Percentiles rank a stretch among this genome's conserved stretches.
Evolutionary conservation across 2,888 invertebrate genomes (phyloP).

Genomic region (Caenorhabditis macrosperma): DNA sequence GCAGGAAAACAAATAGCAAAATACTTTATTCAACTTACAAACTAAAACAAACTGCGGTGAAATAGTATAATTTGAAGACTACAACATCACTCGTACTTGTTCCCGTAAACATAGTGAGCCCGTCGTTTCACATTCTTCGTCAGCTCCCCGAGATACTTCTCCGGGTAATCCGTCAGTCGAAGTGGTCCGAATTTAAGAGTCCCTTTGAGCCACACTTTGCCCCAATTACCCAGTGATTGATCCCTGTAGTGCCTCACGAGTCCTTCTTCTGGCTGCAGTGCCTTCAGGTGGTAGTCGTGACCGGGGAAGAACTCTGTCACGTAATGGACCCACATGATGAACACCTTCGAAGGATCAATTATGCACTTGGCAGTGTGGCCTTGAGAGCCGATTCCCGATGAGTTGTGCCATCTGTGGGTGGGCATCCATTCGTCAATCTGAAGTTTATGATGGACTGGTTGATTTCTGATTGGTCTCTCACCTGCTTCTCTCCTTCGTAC

Average conservation of each 20-base stretch:
- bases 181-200: conserved; percentile 16
- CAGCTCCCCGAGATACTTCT: not conserved
- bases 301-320: conserved; percentile 8
- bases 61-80: too few relatives aligned
- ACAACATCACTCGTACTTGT: conserved; percentile 17
- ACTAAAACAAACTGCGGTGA: too few relatives aligned
- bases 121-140: conserved; percentile 30
- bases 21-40: too few relatives aligned
- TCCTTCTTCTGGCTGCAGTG: conserved; percentile 20
- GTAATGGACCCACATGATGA: conserved; percentile 31
- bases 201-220: conserved; percentile 5
- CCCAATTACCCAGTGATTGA: conserved; percentile 24
- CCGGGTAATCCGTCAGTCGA: conserved; percentile 19
- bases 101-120: conserved; percentile 4
- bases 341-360: conserved; percentile 25
- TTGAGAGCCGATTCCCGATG: conserved; percentile 5
- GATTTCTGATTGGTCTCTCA: too few relatives aligned
- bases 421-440: conserved; percentile 46
- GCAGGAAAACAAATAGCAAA: too few relatives aligned
- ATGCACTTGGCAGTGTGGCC: conserved; percentile 53
- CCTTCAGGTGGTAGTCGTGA: not conserved
- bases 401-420: conserved; percentile 44
- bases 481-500: conserved; percentile 9
- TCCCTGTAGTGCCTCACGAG: conserved; percentile 46
- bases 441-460: too few relatives aligned